Evolutionary conservation across 2,888 invertebrate species (phyloP).

Genomic region (Drosophila stalkeri): DNA sequence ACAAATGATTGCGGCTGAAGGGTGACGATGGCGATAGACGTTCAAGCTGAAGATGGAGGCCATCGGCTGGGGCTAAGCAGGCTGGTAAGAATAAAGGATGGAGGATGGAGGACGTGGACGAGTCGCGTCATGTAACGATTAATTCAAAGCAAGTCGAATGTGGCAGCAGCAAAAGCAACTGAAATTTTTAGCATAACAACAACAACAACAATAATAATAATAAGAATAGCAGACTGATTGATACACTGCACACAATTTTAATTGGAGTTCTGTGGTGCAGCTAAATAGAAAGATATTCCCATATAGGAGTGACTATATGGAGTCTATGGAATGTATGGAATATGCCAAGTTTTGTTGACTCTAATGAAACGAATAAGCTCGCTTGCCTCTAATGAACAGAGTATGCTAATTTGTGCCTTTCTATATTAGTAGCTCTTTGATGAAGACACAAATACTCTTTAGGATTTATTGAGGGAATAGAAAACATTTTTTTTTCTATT

Average conservation of each 20-base stretch:
- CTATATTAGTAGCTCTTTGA: neutral
- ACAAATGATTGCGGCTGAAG: conserved; percentile 31
- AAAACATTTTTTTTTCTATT: too few relatives aligned
- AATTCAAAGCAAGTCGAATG: conserved; percentile 39
- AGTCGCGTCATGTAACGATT: conserved; percentile 59
- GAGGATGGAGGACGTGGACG: conserved; percentile 7
- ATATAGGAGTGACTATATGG: neutral
- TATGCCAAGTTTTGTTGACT: neutral
- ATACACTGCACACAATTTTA: neutral
- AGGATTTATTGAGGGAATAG: too few relatives aligned
- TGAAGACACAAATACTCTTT: neutral
- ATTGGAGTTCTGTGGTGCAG: neutral
- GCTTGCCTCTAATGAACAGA: neutral
- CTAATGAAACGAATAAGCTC: neutral
- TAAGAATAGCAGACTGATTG: conserved; percentile 4
- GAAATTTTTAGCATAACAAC: conserved; percentile 9
- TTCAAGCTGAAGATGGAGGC: conserved; percentile 4
- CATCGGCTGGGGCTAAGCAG: neutral
- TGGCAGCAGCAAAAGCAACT: conserved; percentile 11
- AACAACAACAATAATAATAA: neutral
- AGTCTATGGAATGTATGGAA: neutral
- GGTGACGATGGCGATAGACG: conserved; percentile 32
- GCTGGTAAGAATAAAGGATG: neutral
- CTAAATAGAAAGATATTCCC: neutral
- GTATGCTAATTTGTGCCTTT: neutral